These are phyloP conservation scores for Sebastes dallii DNA, from an alignment of 2,797 vertebrate genomes.

Conservation along the genomic window DNA sequence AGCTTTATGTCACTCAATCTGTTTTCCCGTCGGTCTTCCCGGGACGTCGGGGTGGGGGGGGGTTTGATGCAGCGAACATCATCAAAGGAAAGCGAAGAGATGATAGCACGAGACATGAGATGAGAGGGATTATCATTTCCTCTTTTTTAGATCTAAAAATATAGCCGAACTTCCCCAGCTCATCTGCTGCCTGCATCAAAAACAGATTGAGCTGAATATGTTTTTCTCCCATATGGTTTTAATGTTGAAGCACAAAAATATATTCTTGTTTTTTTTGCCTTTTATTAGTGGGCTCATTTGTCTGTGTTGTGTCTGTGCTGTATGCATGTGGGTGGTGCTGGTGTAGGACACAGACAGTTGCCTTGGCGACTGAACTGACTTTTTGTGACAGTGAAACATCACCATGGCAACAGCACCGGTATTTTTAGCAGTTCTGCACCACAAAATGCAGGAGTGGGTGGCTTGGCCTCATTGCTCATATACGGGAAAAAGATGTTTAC, in stretches of 20 bases:
- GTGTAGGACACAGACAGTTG: slow-evolving; percentile 3
- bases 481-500: background rate
- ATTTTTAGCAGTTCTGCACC: slow-evolving; percentile 29
- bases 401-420: slow-evolving; percentile 35
- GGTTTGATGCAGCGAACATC: background rate
- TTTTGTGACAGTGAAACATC: background rate
- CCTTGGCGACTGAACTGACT: slow-evolving; percentile 9
- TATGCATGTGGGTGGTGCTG: background rate
- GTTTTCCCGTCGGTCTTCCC: background rate
- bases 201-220: slow-evolving; percentile 38
- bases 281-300: background rate
- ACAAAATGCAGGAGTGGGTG: background rate
- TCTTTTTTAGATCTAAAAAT: slow-evolving; percentile 53
- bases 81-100: slow-evolving; percentile 1
- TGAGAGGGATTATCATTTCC: slow-evolving; percentile 44
- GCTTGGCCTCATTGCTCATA: background rate
- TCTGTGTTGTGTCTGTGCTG: slow-evolving; percentile 15
- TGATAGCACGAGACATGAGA: slow-evolving; percentile 12
- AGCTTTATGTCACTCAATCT: background rate
- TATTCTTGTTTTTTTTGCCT: background rate
- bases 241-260: background rate
- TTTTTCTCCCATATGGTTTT: background rate
- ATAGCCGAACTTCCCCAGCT: slow-evolving; percentile 7
- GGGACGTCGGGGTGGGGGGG: background rate
- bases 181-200: slow-evolving; percentile 26